phyloP scores from a whole-genome alignment of 2,113 vertebrate species.

The Ameiurus melas region DNA sequence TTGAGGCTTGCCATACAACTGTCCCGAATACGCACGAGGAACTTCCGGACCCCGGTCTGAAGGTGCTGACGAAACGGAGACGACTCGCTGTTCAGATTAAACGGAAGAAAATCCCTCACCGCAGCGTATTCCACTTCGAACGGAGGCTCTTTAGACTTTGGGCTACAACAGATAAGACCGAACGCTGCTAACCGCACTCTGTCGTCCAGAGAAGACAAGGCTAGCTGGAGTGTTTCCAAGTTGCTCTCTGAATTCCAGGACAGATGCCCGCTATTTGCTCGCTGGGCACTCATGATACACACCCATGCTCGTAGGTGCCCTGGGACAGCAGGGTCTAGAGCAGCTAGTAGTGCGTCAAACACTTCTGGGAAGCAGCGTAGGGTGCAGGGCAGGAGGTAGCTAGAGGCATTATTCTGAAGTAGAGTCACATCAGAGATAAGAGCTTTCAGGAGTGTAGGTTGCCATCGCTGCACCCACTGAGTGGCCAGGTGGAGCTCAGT shows the following conservation, averaged over 20 bases:
- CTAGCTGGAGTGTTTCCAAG: constrained; percentile 67
- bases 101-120: constrained; percentile 76
- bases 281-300: constrained; percentile 72
- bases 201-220: constrained; percentile 75
- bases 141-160: constrained; percentile 75
- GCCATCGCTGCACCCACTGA: constrained; percentile 77
- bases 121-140: constrained; percentile 64
- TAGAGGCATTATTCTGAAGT: constrained; percentile 75
- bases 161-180: constrained; percentile 78
- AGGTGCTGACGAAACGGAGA: constrained; percentile 86
- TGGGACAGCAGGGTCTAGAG: constrained; percentile 50
- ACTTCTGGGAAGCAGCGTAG: constrained; percentile 75
- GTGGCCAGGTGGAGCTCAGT: constrained; percentile 64
- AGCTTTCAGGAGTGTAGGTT: constrained; percentile 69
- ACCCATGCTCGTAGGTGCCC: constrained; percentile 80
- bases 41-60: constrained; percentile 75
- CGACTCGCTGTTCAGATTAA: constrained; percentile 82
- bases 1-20: constrained; percentile 75
- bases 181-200: constrained; percentile 77
- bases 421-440: constrained; percentile 74
- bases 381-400: constrained; percentile 77
- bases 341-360: constrained; percentile 61
- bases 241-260: constrained; percentile 57
- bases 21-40: constrained; percentile 81
- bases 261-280: constrained; percentile 62